Base-by-base conservation (phyloP, 2,888 invertebrate genomes). In the Barypeithes pellucidus region DNA sequence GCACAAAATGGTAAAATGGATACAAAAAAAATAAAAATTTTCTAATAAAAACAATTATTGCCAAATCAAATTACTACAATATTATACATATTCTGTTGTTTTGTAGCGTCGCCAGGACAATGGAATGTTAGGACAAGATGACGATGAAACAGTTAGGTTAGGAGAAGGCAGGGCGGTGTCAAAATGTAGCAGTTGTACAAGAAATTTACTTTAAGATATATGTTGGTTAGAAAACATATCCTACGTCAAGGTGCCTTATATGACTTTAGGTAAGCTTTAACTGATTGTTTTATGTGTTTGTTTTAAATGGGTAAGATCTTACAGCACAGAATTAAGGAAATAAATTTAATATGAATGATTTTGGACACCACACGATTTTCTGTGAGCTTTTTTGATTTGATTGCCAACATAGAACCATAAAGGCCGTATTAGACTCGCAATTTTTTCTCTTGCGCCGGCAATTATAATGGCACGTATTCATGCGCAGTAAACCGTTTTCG, bases 101-200 rank as follows among this genome's bases (percentile, higher is more conserved):
- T 52, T 89, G 59, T 87, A 94, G 94, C 90, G 93, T 82, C 90
- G 94, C 80, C 92, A 94, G 81, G 94, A 94, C 80, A 90, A 87
- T 79, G 91, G 89, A 77, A 89, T 91, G 80, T 89, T 92, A 70
- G 88, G 75, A 7, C 79, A 89, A 4, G 90, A 90, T 29, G 90
- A 90, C 69, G 88, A 89, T 45, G 91, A 91, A 68, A 90, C 92
- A 5, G 91, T 92, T 4, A 88, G 88, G 65, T 86, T 94, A 59
- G 92, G 93, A 0, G 92, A 92, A 78, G 89, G 93, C 79, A 91
- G 91, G 81, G 85, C 92, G 4, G 88, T 92, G n/a, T 89, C 89
- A 79, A 88, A 88, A 81, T 93, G 93, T 85, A 91, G 91, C 82
- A 90, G 90, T 74, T 92, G 93, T 86, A 86, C 84, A 83, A 86